A percentile compares a stretch with the other conserved stretches of the same genome.
phyloP scores from a whole-genome alignment of 64 coral and sea anemone species.

The Montipora sp. region DNA sequence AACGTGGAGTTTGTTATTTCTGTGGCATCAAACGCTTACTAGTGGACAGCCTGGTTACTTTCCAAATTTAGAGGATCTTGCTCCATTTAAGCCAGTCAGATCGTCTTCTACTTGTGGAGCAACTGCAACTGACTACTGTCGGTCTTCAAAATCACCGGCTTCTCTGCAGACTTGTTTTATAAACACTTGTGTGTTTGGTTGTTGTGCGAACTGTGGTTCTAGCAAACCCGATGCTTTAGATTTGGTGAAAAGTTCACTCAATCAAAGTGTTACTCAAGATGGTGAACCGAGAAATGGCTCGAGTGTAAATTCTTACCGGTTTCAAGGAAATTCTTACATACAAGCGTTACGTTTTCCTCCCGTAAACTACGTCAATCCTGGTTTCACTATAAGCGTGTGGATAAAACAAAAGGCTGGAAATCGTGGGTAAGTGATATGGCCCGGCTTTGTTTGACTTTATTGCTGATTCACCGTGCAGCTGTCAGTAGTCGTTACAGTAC shows the following conservation, averaged over 20 bases:
- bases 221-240: slow-evolving; percentile 42
- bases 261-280: slow-evolving; percentile 28
- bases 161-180: slow-evolving; percentile 72
- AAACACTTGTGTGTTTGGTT: slow-evolving; percentile 77
- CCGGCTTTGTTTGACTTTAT: background rate
- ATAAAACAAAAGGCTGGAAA: slow-evolving; percentile 83
- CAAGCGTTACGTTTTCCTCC: slow-evolving; percentile 36
- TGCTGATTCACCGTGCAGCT: no score
- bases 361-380: slow-evolving; percentile 54
- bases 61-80: slow-evolving; percentile 73
- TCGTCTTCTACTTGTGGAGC: slow-evolving; percentile 88
- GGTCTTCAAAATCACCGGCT: slow-evolving; percentile 9
- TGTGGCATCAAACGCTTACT: background rate
- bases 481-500: no score
- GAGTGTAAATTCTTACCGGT: slow-evolving; percentile 63
- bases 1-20: background rate
- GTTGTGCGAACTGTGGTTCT: slow-evolving; percentile 66
- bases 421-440: slow-evolving; percentile 72
- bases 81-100: slow-evolving; percentile 68
- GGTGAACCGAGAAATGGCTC: slow-evolving; percentile 80
- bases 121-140: slow-evolving; percentile 62
- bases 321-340: slow-evolving; percentile 73
- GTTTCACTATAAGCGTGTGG: slow-evolving; percentile 85
- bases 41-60: slow-evolving; percentile 44
- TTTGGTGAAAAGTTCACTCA: slow-evolving; percentile 10